Conservation (phyloP, 2,888 invertebrate species). For the Eugnorisma glareosa region DNA sequence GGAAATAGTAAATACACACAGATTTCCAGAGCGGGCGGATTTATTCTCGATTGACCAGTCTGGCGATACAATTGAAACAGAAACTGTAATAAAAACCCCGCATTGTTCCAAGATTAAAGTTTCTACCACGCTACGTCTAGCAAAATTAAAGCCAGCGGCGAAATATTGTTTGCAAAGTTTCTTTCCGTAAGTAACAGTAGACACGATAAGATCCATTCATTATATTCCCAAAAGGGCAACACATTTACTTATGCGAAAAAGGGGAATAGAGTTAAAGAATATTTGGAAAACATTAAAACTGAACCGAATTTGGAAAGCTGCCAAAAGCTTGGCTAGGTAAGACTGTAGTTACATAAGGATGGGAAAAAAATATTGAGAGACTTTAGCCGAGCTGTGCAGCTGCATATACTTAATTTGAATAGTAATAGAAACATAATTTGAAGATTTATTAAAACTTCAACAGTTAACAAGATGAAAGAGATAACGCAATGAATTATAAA, state of each 20-base stretch:
- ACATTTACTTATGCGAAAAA: conserved; percentile 23
- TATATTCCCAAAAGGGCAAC: conserved; percentile 35
- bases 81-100: conserved; percentile 54
- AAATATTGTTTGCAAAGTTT: conserved; percentile 41
- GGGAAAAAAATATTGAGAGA: conserved; percentile 23
- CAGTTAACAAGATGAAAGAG: neutral
- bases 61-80: conserved; percentile 36
- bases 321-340: conserved; percentile 49
- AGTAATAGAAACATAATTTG: neutral
- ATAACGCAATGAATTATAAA: neutral
- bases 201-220: conserved; percentile 37
- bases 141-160: conserved; percentile 42
- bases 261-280: conserved; percentile 28
- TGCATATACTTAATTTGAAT: conserved; percentile 4
- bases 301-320: conserved; percentile 39
- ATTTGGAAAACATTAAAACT: conserved; percentile 55
- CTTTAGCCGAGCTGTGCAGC: neutral
- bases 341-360: conserved; percentile 23
- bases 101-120: conserved; percentile 61
- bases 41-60: conserved; percentile 42
- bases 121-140: conserved; percentile 31
- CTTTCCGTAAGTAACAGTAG: conserved; percentile 22
- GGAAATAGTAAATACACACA: conserved; percentile 37
- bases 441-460: neutral
- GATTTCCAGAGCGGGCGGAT: neutral